phyloP scores from a whole-genome alignment of 2,797 vertebrate species.

The Premnoplex brunnescens region DNA sequence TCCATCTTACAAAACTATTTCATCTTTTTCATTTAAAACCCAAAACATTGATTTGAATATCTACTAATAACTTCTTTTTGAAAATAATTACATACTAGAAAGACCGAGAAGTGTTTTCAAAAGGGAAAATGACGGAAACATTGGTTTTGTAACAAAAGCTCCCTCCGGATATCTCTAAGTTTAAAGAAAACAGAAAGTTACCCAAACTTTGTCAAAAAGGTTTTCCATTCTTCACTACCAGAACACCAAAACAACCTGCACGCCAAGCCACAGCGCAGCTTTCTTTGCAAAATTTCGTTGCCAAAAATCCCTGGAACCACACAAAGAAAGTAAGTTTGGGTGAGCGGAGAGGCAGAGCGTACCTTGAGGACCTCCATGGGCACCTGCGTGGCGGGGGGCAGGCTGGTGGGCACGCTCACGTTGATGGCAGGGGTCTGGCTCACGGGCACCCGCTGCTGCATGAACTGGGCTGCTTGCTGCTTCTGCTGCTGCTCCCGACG shows the following conservation, averaged over 20 bases:
- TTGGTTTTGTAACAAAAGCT: neutral
- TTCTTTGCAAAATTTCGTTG: neutral
- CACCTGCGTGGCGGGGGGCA: slow-evolving; percentile 82
- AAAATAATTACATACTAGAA: neutral
- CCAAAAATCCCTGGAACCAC: fast-evolving
- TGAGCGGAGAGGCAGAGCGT: slow-evolving; percentile 31
- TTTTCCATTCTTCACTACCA: neutral
- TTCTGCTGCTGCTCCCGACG: slow-evolving; percentile 88
- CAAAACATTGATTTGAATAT: neutral
- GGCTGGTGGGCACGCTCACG: slow-evolving; percentile 77
- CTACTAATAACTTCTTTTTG: neutral
- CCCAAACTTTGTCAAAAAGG: neutral
- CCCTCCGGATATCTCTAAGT: neutral
- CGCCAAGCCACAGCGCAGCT: fast-evolving
- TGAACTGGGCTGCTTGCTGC: slow-evolving; percentile 88
- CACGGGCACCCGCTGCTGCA: slow-evolving; percentile 83
- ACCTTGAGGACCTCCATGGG: slow-evolving; percentile 91
- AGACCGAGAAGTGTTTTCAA: neutral
- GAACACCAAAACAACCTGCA: neutral
- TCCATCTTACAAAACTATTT: neutral
- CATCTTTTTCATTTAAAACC: neutral
- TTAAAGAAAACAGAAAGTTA: neutral
- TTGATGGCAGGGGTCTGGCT: slow-evolving; percentile 87
- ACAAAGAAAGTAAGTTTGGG: neutral
- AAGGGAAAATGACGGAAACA: neutral